Base-by-base conservation (phyloP, 2,888 invertebrate species). In the Graphium colonna region DNA sequence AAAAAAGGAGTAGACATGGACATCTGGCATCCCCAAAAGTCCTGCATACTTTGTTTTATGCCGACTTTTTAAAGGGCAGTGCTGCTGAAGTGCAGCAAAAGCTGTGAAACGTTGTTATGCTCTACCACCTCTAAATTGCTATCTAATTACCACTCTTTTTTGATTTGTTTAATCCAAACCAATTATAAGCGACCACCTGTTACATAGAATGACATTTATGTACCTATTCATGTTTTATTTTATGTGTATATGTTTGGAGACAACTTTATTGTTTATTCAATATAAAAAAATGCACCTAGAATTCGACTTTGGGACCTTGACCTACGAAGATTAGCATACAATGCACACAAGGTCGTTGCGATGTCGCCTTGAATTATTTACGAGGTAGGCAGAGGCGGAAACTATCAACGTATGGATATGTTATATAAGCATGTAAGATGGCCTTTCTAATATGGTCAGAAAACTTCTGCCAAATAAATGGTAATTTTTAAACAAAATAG, bases 261-360 rank as follows among this genome's bases (percentile, higher is more conserved):
- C 3, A 36, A 36, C 36, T 3, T 3, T 36, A 17, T 18, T 36
- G 36, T 36, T 36, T 36, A 13, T 36, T 36, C 12, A 43, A 42
- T 40, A 16, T 28, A 13, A 38, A 21, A 26, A 16, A n/a, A 18
- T 39, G 39, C 28, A 40, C 45, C 15, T 40, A 15, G 17, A 39
- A 33, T 51, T 45, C 33, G 18, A 40, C 28, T 10, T 17, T 8
- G 33, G 18, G 33, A 33, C 51, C 51, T 52, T 52, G 51, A 52
- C 51, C 51, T 33, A 17, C 12, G 18, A 33, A 21, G 28, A 52
- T 52, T 52, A 46, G 7, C 51, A 52, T 38, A 52, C 45, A 52
- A 52, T 52, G 31, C 51, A 39, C 18, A 43, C 38, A n/a, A 15
- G 17, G 10, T 31, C 5, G 12, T n/a, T 12, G 12, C 36, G 45